Evolutionary conservation across 2,888 invertebrate genomes (phyloP), one percentile per base, ranked within the genome.

Genomic region (Mythimna loreyi): DNA sequence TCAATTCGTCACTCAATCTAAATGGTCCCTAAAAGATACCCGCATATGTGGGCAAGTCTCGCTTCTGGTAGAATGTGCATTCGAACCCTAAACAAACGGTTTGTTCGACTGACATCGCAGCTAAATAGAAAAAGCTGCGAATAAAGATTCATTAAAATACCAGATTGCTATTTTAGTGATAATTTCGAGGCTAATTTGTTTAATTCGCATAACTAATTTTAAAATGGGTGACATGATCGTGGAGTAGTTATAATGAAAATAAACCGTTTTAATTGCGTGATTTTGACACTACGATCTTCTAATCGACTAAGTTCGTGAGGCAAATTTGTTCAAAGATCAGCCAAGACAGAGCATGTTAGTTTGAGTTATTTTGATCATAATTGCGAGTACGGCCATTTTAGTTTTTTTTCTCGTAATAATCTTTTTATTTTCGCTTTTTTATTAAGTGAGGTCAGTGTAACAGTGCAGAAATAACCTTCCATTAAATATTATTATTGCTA

Each of bases 31-130:
- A n/a, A 58, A 52, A 65, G 3, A 50, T 16, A 30, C 11, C 8
- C 58, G 21, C n/a, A 9, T 23, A 28, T 11, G 8, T 60, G 25
- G 11, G 9, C 28, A 40, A 36, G 23, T 64, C 55, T 58, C 53
- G 60, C 70, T 65, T 67, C 61, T 28, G 5, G 16, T 21, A 23
- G 40, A 60, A 47, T 40, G 36, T 64, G 78, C 43, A 60, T 63
- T 60, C 30, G 45, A 30, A 45, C 67, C 61, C 66, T 67, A 80
- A 69, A 76, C 40, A 76, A 72, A 58, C 72, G 61, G 28, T 19
- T n/a, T 36, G 7, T 53, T 45, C 40, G 61, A 49, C 60, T 62
- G 53, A 6, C 21, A 49, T 52, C 21, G n/a, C 28, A 9, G 3
- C 23, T 23, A 13, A 60, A n/a, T 50, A 11, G 49, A 59, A 30